Evolutionary conservation across 2,797 vertebrate genomes (phyloP).

Genomic region (Diplodus sargus): DNA sequence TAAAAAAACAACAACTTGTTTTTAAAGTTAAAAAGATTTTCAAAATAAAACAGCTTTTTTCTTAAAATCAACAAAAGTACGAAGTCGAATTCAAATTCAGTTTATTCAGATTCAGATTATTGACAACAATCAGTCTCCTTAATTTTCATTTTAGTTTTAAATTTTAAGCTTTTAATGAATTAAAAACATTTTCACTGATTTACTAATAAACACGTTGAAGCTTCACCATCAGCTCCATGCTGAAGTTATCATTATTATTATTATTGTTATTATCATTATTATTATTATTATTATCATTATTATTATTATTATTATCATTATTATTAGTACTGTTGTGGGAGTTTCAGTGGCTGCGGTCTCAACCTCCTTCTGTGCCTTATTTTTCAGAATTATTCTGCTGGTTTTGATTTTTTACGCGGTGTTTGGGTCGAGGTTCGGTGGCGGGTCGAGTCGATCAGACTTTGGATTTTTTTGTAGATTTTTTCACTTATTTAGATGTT

Average conservation of each 20-base stretch:
- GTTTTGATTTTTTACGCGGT: background rate
- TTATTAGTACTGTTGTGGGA: background rate
- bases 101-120: slow-evolving; percentile 9
- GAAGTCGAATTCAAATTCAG: background rate
- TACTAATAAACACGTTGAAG: background rate
- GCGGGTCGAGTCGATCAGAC: background rate
- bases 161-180: background rate
- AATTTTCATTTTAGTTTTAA: background rate
- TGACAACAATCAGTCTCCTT: background rate
- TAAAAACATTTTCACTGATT: background rate
- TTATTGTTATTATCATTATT: background rate
- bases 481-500: slow-evolving; percentile 6
- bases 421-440: background rate
- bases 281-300: background rate
- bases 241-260: slow-evolving; percentile 7
- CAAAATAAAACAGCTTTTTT: slow-evolving; percentile 18
- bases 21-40: slow-evolving; percentile 10
- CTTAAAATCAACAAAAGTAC: background rate
- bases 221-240: background rate
- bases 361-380: slow-evolving; percentile 67
- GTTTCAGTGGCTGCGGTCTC: slow-evolving; percentile 24
- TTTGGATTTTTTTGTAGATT: slow-evolving; percentile 16
- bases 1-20: slow-evolving; percentile 18
- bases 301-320: background rate
- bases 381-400: slow-evolving; percentile 45